Evolutionary conservation across 2,888 invertebrate genomes (phyloP), one percentile per base, ranked within the genome.

Genomic region (Chrysopilus asiliformis): DNA sequence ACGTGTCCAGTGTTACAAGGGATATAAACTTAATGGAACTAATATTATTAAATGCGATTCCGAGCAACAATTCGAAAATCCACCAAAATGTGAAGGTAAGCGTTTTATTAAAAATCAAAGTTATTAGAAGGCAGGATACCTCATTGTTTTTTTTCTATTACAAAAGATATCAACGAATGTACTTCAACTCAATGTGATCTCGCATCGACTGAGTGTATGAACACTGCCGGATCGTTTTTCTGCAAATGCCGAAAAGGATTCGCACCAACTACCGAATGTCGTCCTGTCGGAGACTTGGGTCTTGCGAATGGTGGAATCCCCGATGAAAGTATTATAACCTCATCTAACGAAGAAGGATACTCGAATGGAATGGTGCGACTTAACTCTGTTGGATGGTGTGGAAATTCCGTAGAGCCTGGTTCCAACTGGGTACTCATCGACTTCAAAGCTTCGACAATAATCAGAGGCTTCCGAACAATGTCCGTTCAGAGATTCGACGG

Each of bases 91-190:
- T 54, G 87, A 89, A 67, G 74, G 72, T 70, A 58, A 49, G n/a
- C n/a, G n/a, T n/a, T n/a, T n/a, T n/a, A n/a, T n/a, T n/a, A n/a
- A n/a, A n/a, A n/a, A n/a, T n/a, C n/a, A n/a, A n/a, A n/a, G n/a
- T n/a, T n/a, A n/a, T n/a, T n/a, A n/a, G n/a, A n/a, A n/a, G n/a
- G n/a, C n/a, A n/a, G n/a, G n/a, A n/a, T n/a, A 15, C 22, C n/a
- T n/a, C 26, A 16, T 24, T 20, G 16, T n/a, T 22, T 15, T 15
- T 36, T 32, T 32, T 8, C 32, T 28, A 10, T 16, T 42, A 36
- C 47, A 70, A 90, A 90, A 71, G 90, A 91, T 57, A 79, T 91
- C 42, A 90, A 91, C 52, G 91, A 91, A 64, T 91, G 91, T 57
- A 69, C 75, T 4, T 83, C 78, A 45, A 85, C 83, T 40, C 89